phyloP scores from a whole-genome alignment of 1,140 invertebrate genomes.

The Leptonema lineaticorne region DNA sequence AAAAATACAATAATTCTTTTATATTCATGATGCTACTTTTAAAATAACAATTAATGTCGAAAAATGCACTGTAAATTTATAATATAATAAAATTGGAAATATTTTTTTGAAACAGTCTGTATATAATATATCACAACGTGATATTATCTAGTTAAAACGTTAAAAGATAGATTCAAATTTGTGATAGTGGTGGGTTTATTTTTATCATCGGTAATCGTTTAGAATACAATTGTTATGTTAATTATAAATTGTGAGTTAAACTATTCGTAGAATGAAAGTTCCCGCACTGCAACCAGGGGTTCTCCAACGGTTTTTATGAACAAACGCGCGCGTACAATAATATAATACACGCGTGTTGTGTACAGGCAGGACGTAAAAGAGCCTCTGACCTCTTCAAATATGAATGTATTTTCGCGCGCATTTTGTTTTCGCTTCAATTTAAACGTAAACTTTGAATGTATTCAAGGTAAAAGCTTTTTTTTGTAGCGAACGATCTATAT shows the following conservation, averaged over 20 bases:
- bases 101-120: too few species aligned
- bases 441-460: constrained; percentile 30
- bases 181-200: neutral
- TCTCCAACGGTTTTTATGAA: neutral
- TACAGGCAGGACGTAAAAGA: neutral
- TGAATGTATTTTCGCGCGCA: too few species aligned
- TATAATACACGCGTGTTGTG: too few species aligned
- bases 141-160: too few species aligned
- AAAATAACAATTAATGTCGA: too few species aligned
- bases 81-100: too few species aligned
- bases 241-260: neutral
- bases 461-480: constrained; percentile 37
- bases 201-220: neutral
- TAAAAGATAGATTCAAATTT: too few species aligned
- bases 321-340: neutral
- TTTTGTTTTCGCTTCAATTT: constrained; percentile 29
- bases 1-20: too few species aligned
- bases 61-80: too few species aligned
- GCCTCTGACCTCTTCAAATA: too few species aligned
- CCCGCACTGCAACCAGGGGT: neutral
- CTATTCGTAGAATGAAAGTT: neutral
- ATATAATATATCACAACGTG: too few species aligned
- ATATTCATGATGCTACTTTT: too few species aligned
- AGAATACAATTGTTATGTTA: neutral
- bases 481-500: constrained; percentile 24